Percentiles rank a stretch among this genome's conserved stretches.
Evolutionary conservation across 2,797 vertebrate species (phyloP).

Genomic region (Hyperoplus lanceolatus): DNA sequence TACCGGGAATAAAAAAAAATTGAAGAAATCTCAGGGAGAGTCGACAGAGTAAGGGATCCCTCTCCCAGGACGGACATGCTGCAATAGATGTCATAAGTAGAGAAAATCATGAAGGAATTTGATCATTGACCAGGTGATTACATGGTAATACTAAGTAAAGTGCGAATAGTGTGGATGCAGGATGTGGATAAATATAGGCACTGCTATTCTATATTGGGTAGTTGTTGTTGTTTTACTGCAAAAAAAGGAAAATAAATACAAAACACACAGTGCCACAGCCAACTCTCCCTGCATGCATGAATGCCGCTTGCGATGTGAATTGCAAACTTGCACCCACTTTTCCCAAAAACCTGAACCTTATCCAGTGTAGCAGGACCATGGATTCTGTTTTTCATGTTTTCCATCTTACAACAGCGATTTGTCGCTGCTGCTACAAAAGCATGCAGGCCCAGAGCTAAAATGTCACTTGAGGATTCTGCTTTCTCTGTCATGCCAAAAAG

Average conservation of each 20-base stretch:
- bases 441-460: conserved; percentile 28
- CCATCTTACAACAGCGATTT: conserved; percentile 28
- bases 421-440: conserved; percentile 27
- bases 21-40: no score
- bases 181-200: background rate
- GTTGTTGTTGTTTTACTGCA: conserved; percentile 40
- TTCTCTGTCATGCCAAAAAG: conserved; percentile 51
- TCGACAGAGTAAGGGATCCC: no score
- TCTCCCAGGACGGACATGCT: no score
- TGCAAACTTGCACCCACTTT: conserved; percentile 2
- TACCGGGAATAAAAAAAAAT: no score
- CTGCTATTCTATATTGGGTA: conserved; percentile 35
- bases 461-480: conserved; percentile 50
- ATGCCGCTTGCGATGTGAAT: conserved; percentile 7
- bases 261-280: conserved; percentile 18
- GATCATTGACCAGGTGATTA: no score
- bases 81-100: no score
- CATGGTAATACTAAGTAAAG: no score
- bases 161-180: no score
- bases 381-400: conserved; percentile 28
- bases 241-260: conserved; percentile 23
- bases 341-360: conserved; percentile 1
- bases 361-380: background rate
- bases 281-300: conserved; percentile 23
- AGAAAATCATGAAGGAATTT: no score